Evolutionary conservation across 1,140 invertebrate species (phyloP), one percentile per base, ranked within the genome.

Genomic region (Saccostrea echinata): DNA sequence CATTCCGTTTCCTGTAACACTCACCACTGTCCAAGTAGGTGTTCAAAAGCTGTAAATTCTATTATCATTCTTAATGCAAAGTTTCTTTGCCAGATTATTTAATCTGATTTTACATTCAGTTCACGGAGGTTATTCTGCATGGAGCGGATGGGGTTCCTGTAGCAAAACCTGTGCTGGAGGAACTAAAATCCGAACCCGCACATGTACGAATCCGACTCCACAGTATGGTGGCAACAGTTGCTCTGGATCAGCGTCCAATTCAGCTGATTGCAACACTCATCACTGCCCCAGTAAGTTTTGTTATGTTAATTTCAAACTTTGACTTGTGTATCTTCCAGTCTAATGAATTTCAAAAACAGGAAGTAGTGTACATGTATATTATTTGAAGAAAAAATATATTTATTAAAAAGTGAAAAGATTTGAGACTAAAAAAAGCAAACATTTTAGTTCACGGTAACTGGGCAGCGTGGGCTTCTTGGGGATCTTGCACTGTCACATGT

Each of bases 61-160:
- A 43, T 6, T 0, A 43, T 43, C 43, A 43, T 43, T 43, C 43
- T 43, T 43, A 43, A 43, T 43, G 1, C 43, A 4, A 1, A 43
- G 43, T 43, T 43, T 43, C 6, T 43, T 43, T 43, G 43, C 43
- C 1, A 43, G 43, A 43, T 9, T 43, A 43, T 2, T 43, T 8
- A 43, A 8, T 43, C 43, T 43, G 6, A 43, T 43, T 43, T 43
- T 43, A 43, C 43, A 43, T 61, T 84, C 95, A 18, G 94, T 95
- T 87, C 95, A 97, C 88, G 96, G 96, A 8, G 95, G 94, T 2
- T 97, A 96, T 96, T 95, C 96, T 85, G 86, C 92, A 0, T 97
- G 93, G 94, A 27, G 52, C 92, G 8, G 97, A 96, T 96, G 95
- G 95, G 33, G 93, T 30, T 95, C 95, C 11, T 97, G 97, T 91